Percentiles rank a stretch among this genome's conserved stretches.
These are phyloP conservation scores for Syngnathus typhle DNA, from an alignment of 2,113 vertebrate genomes.

Conservation along the genomic window DNA sequence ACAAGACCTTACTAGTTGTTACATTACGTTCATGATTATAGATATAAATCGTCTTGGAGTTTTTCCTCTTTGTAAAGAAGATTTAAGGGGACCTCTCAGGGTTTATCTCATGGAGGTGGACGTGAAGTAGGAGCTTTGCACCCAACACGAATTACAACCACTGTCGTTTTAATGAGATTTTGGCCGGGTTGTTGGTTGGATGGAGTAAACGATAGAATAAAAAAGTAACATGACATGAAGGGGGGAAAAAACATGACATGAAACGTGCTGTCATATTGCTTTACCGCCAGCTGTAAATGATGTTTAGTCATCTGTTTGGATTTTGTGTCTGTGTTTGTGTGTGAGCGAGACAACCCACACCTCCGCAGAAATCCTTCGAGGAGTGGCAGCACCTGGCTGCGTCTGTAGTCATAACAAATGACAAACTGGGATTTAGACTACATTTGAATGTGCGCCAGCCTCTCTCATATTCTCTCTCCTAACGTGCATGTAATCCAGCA, in stretches of 20 bases:
- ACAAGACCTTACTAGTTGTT: constrained; percentile 26
- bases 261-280: constrained; percentile 44
- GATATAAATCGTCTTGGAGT: constrained; percentile 44
- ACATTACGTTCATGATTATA: constrained; percentile 21
- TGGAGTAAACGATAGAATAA: constrained; percentile 27
- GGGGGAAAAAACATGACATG: constrained; percentile 37
- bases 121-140: constrained; percentile 25
- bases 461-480: constrained; percentile 33
- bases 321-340: constrained; percentile 2
- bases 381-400: constrained; percentile 58
- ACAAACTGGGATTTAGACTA: constrained; percentile 60
- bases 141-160: constrained; percentile 33
- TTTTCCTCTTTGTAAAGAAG: constrained; percentile 40
- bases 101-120: constrained; percentile 22
- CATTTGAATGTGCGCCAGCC: constrained; percentile 56
- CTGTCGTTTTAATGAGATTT: constrained; percentile 51
- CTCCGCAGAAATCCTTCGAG: constrained; percentile 46
- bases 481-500: constrained; percentile 39
- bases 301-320: constrained; percentile 46
- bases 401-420: constrained; percentile 66
- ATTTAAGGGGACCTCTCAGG: constrained; percentile 43
- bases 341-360: constrained; percentile 34
- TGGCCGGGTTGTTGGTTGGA: constrained; percentile 32
- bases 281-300: constrained; percentile 49
- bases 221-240: constrained; percentile 44